phyloP scores from a whole-genome alignment of 2,888 invertebrate species.

The Syrphus vitripennis region DNA sequence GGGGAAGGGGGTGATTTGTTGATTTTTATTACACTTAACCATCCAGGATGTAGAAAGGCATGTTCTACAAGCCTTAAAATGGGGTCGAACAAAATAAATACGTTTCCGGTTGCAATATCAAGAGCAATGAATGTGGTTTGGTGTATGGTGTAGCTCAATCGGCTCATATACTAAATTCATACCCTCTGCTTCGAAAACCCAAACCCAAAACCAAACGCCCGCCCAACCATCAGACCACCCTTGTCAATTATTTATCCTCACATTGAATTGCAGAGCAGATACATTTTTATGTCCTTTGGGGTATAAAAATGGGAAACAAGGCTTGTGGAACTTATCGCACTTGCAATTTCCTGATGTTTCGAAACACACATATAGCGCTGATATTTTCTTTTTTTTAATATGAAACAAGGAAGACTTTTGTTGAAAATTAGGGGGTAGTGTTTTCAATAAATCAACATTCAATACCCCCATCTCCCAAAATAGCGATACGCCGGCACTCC shows the following conservation, averaged over 20 bases:
- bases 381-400: constrained; percentile 8
- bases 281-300: constrained; percentile 61
- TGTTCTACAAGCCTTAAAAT: constrained; percentile 54
- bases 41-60: constrained; percentile 56
- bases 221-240: constrained; percentile 38
- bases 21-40: constrained; percentile 65
- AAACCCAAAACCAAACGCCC: background rate
- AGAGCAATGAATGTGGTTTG: constrained; percentile 28
- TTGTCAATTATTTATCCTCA: constrained; percentile 69
- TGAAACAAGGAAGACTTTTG: constrained; percentile 8
- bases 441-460: constrained; percentile 70
- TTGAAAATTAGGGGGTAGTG: constrained; percentile 43
- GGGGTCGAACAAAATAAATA: constrained; percentile 36
- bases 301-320: constrained; percentile 17
- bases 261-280: constrained; percentile 69
- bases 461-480: constrained; percentile 10
- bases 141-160: constrained; percentile 28
- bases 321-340: constrained; percentile 65
- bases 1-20: constrained; percentile 48
- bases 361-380: background rate
- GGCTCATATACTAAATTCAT: background rate
- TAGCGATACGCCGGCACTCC: background rate
- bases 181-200: background rate
- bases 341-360: constrained; percentile 65
- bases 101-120: constrained; percentile 51